A percentile compares a stretch with the other conserved stretches of the same genome.
Evolutionary conservation across 2,113 vertebrate species (phyloP).

Genomic region (Trichechus manatus): DNA sequence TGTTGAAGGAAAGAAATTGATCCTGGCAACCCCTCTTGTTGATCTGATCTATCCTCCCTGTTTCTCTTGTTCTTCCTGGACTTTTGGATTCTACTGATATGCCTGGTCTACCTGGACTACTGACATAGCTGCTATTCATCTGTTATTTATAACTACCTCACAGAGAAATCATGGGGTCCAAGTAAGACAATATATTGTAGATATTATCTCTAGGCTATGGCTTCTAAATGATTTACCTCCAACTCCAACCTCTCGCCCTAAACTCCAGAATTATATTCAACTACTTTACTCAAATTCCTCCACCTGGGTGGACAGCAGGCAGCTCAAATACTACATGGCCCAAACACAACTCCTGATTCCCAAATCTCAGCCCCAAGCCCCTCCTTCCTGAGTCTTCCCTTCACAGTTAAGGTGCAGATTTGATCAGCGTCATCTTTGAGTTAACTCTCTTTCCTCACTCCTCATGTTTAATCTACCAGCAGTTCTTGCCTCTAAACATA

Average conservation of each 20-base stretch:
- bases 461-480: not conserved
- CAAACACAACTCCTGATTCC: not conserved
- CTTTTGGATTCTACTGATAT: not conserved
- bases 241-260: not conserved
- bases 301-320: accelerated
- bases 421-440: not conserved
- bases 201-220: not conserved
- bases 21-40: not conserved
- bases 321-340: not conserved
- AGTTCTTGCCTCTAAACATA: not conserved
- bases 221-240: not conserved
- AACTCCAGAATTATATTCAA: not conserved
- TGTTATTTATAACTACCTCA: not conserved
- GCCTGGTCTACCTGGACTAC: not conserved
- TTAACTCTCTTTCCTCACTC: not conserved
- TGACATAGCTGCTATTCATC: not conserved
- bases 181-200: not conserved
- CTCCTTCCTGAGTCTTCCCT: not conserved
- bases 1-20: not conserved
- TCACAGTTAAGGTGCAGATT: not conserved
- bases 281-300: not conserved
- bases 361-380: not conserved
- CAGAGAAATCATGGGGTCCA: not conserved
- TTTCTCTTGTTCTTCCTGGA: not conserved
- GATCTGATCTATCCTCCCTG: not conserved